Evolutionary conservation across 2,113 vertebrate species (phyloP), one percentile per base, ranked within the genome.

Genomic region (Emydura subglobosa): DNA sequence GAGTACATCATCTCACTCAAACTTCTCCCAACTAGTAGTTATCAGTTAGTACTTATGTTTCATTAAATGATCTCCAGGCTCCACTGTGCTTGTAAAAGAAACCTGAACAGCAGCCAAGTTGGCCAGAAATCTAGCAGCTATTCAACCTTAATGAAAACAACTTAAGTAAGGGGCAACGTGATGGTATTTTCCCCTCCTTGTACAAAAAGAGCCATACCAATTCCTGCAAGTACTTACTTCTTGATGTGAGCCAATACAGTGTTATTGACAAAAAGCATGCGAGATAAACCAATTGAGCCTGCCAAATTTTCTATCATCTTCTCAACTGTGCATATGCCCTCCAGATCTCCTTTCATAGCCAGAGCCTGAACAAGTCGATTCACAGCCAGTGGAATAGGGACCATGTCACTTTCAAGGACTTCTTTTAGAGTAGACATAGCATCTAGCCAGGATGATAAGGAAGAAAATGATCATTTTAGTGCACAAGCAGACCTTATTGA

Each of bases 241-340:
- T 98, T 99, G 57, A 99, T 98, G 95, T 98, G 97, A 79, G 98
- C 99, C 88, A 99, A 86, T 57, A 98, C 98, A 51, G 86, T 97
- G 96, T 99, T 99, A 96, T 99, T 99, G 95, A 98, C n/a, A 27
- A 99, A 98, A 95, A 99, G 29, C 97, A 99, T 99, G 29, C 4
- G 31, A 94, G 98, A 98, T 29, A 99, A 21, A 90, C 94, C 96
- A 90, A 98, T 1, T 5, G 86, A 78, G 1, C 88, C 76, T 78
- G 88, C 95, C 1, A 98, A 13, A 6, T 39, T 94, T 54, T 97
- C 96, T 9, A 98, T n/a, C 87, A 99, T 92, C 21, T 93, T 92
- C 96, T 98, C 96, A 96, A 99, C 97, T 85, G 95, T 96, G 83
- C 98, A 89, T 90, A 99, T 96, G 55, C 95, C 98, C 39, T 98